Conservation (phyloP, 2,888 invertebrate species). For the Xiphydria camelus region DNA sequence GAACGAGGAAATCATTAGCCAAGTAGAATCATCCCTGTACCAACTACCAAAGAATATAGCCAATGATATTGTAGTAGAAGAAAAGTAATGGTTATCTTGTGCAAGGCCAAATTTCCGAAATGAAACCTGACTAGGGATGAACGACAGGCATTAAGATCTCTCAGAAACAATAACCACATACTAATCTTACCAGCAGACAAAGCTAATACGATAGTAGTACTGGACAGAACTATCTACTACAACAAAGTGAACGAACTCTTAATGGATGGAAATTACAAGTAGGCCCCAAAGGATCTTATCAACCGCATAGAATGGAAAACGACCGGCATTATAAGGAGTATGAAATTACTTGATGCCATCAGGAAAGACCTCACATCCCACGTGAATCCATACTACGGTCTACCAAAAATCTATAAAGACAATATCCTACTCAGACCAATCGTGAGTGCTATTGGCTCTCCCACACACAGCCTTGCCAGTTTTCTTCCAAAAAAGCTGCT, state of each 20-base stretch:
- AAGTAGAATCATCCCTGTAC: background rate
- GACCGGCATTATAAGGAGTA: background rate
- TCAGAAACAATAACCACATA: background rate
- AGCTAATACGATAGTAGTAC: background rate
- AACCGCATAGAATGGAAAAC: background rate
- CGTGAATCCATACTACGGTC: too few relatives aligned
- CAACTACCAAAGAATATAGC: background rate
- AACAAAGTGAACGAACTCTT: background rate
- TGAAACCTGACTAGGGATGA: background rate
- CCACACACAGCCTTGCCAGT: background rate
- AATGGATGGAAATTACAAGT: background rate
- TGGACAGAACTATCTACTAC: background rate
- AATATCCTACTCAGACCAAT: conserved; percentile 1
- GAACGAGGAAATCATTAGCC: background rate
- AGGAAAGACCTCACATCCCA: background rate
- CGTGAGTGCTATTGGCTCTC: background rate
- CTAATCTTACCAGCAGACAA: conserved; percentile 1
- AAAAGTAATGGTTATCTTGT: background rate
- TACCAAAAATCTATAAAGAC: conserved; percentile 7
- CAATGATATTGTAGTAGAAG: background rate
- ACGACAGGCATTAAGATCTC: background rate
- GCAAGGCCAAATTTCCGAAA: background rate
- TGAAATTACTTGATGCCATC: background rate
- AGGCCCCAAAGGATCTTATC: background rate
- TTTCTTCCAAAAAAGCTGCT: background rate